Percentiles rank a stretch among this genome's conserved stretches.
Evolutionary conservation across 2,113 vertebrate genomes (phyloP).

Genomic region (Passer domesticus): DNA sequence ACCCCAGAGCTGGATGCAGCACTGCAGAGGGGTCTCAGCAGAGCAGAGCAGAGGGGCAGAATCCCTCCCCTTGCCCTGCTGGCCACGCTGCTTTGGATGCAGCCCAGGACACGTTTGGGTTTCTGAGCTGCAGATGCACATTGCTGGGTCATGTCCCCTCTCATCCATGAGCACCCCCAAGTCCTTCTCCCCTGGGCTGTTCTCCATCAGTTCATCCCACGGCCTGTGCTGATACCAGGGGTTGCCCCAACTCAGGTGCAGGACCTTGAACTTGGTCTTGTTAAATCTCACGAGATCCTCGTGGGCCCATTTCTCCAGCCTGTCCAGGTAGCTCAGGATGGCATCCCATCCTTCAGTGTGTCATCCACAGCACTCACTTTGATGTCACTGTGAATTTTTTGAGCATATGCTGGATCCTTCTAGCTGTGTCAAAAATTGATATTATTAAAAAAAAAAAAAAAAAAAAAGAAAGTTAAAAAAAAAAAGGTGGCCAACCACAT

Average conservation of each 20-base stretch:
- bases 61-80: fast-evolving
- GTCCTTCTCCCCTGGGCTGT: background rate
- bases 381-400: background rate
- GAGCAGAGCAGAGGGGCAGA: background rate
- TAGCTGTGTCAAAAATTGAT: background rate
- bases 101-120: fast-evolving
- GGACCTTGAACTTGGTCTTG: background rate
- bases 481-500: background rate
- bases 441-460: background rate
- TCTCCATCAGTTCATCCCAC: fast-evolving
- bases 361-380: background rate
- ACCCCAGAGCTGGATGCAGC: background rate
- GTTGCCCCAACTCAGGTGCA: background rate
- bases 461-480: background rate
- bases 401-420: fast-evolving
- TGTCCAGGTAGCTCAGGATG: no score
- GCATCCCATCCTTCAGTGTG: background rate
- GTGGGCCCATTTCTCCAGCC: background rate
- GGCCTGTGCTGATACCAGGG: no score
- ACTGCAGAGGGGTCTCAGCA: background rate
- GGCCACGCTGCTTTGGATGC: fast-evolving
- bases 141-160: background rate
- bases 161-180: background rate
- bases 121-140: fast-evolving
- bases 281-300: background rate